Base-by-base conservation (phyloP, 2,113 vertebrate species). In the Sisor rabdophorus region DNA sequence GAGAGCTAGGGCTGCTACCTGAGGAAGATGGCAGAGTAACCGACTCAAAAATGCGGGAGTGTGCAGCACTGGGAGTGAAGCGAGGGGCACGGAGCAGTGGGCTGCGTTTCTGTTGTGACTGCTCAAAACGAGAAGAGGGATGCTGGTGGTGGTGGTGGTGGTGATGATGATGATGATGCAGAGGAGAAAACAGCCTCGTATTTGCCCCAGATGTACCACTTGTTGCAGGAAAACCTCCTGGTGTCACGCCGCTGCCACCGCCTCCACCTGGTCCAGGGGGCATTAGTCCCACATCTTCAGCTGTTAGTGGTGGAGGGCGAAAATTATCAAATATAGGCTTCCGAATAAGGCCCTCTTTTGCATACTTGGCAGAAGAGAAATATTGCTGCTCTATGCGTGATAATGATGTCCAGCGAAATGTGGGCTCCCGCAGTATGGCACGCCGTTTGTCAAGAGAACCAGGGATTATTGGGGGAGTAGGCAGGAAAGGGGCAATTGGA, bases 281-380 rank as follows among this genome's bases (percentile, higher is more conserved):
- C 75, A 89, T 76, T 32, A 99, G 91, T 72, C 97, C 97, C 2
- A 99, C 97, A 0, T 99, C 97, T 85, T 99, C 92, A 0, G 95
- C 93, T 0, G 97, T 99, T n/a, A 99, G 93, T 0, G 97, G 97
- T 0, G 96, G 96, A 64, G 97, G 94, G 36, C 96, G 92, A 84
- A 99, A 98, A 88, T 99, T 99, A 89, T 99, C 97, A 64, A 99
- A 99, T 80, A 98, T 91, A 0, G 97, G 97, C 85, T 98, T 98
- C 75, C 97, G 94, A 73, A 99, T 99, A 28, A 99, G 96, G 77
- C 97, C 97, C 89, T 98, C 97, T 93, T 98, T 99, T 92, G 97
- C 97, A 80, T 98, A 99, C 86, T 98, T 99, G 71, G 97, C 97
- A 75, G 96, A 98, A 74, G 97, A 99, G 87, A 98, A 98, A 90